Conservation (phyloP, 2,113 vertebrate genomes). For the rat (Rattus norvegicus) region GRCr8 NC_086039.1:7444501-7445000, state of each 20-base stretch:
- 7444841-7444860: no score
- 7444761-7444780: not conserved
- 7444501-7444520: not conserved
- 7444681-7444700: not conserved
- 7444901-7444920: no score
- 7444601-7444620: not conserved
- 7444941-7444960: no score
- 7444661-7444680: not conserved
- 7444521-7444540: not conserved
- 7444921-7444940: no score
- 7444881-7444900: no score
- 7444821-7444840: not conserved
- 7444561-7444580: not conserved
- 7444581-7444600: not conserved
- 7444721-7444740: not conserved
- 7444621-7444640: not conserved
- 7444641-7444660: not conserved
- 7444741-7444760: not conserved
- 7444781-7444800: not conserved
- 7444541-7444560: not conserved
- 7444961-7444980: no score
- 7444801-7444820: not conserved
- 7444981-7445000: no score
- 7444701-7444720: not conserved
- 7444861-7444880: no score